Conservation (phyloP, 2,113 vertebrate species). For the Sander lucioperca region DNA sequence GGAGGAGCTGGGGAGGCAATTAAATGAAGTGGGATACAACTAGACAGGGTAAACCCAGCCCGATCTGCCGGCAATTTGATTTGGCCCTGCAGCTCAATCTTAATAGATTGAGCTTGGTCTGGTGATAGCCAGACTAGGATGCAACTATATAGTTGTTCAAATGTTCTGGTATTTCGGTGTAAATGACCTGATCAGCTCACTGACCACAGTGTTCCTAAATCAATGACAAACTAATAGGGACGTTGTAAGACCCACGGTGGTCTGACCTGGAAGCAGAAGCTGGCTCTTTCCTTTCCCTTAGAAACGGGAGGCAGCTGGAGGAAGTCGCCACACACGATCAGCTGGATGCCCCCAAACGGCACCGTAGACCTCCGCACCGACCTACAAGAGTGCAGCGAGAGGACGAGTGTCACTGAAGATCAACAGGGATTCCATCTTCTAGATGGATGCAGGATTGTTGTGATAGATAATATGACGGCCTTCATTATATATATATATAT, state of each 20-base stretch:
- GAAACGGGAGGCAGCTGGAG: conserved; percentile 95
- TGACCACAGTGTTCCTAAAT: not conserved
- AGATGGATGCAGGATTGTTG: not conserved
- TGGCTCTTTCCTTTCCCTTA: conserved; percentile 87
- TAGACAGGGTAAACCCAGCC: too few relatives aligned
- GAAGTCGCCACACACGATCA: conserved; percentile 96
- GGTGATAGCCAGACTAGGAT: too few relatives aligned
- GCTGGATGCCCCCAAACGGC: conserved; percentile 97
- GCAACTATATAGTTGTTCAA: too few relatives aligned
- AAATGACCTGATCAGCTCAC: not conserved
- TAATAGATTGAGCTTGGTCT: too few relatives aligned
- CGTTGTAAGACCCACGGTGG: rapidly evolving
- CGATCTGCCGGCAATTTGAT: too few relatives aligned
- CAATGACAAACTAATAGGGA: not conserved
- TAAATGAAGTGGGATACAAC: too few relatives aligned
- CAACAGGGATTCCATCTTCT: not conserved
- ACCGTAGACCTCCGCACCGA: conserved; percentile 88
- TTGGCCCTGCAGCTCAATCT: too few relatives aligned
- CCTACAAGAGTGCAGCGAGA: conserved; percentile 74
- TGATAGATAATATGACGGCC: not conserved
- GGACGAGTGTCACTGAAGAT: not conserved
- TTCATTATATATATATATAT: too few relatives aligned
- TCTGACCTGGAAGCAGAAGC: conserved; percentile 95
- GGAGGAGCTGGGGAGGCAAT: too few relatives aligned
- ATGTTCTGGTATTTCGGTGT: not conserved